phyloP scores from a whole-genome alignment of 2,888 invertebrate species.

The Rotaria magnacalcarata region DNA sequence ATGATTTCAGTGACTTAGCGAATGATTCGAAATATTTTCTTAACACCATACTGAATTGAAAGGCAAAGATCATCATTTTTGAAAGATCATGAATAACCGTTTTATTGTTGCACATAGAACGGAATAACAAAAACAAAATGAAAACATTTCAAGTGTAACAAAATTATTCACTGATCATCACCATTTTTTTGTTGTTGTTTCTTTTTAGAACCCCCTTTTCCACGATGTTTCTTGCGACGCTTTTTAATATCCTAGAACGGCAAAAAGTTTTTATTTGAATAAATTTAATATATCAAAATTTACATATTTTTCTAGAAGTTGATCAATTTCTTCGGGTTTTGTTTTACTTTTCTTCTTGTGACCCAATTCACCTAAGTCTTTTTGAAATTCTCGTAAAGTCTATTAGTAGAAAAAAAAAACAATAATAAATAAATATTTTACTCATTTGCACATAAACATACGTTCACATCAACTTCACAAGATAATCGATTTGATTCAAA shows the following conservation, averaged over 20 bases:
- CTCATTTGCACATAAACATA: not conserved
- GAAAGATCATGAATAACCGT: not conserved
- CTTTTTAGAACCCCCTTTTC: not conserved
- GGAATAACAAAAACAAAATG: conserved; percentile 9
- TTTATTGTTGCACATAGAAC: conserved; percentile 12
- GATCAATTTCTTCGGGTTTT: not conserved
- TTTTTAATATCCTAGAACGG: not conserved
- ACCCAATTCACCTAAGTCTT: not conserved
- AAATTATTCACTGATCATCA: not conserved
- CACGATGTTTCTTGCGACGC: not conserved
- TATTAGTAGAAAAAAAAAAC: not conserved
- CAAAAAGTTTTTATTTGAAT: not conserved
- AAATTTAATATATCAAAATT: not conserved
- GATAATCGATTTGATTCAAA: conserved; percentile 3
- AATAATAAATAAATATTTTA: not conserved
- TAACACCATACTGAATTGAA: too few species aligned
- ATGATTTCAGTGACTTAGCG: too few species aligned
- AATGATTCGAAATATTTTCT: too few species aligned
- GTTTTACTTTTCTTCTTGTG: not conserved
- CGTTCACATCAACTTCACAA: not conserved
- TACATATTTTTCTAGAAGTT: not conserved
- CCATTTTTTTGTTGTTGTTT: not conserved
- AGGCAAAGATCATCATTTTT: too few species aligned
- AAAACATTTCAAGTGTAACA: not conserved
- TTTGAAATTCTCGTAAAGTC: conserved; percentile 5